phyloP scores from a whole-genome alignment of 1,140 invertebrate genomes.

The Halesus radiatus region DNA sequence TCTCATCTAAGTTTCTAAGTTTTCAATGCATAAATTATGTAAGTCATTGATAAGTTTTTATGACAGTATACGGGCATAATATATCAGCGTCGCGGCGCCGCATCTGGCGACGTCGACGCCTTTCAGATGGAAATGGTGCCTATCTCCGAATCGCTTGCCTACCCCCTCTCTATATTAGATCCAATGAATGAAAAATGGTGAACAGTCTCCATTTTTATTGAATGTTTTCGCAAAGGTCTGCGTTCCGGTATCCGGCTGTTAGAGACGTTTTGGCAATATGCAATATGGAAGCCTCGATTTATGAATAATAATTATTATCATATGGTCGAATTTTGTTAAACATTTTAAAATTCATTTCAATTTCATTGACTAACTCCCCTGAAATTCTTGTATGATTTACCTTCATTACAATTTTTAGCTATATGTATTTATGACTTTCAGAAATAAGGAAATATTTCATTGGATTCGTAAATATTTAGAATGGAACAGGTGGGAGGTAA shows the following conservation, averaged over 20 bases:
- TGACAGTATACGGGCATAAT: slow-evolving; percentile 26
- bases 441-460: no score
- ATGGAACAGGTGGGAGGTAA: no score
- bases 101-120: not conserved
- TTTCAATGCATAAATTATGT: slow-evolving; percentile 55
- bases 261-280: not conserved
- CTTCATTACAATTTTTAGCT: no score
- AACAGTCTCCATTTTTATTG: slow-evolving; percentile 17
- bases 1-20: slow-evolving; percentile 42
- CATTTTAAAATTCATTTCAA: no score
- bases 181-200: slow-evolving; percentile 8
- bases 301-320: no score
- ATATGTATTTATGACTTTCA: no score
- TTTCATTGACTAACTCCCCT: no score
- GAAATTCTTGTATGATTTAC: no score
- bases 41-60: slow-evolving; percentile 54
- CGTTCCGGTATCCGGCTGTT: not conserved
- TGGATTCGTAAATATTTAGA: no score
- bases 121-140: slow-evolving; percentile 12
- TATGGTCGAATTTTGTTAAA: no score
- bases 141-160: not conserved
- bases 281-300: not conserved
- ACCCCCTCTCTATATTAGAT: not conserved
- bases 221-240: not conserved
- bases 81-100: slow-evolving; percentile 30